A percentile compares a stretch with the other conserved stretches of the same genome.
Conservation (phyloP, 2,797 vertebrate genomes). For the Molothrus ater region DNA sequence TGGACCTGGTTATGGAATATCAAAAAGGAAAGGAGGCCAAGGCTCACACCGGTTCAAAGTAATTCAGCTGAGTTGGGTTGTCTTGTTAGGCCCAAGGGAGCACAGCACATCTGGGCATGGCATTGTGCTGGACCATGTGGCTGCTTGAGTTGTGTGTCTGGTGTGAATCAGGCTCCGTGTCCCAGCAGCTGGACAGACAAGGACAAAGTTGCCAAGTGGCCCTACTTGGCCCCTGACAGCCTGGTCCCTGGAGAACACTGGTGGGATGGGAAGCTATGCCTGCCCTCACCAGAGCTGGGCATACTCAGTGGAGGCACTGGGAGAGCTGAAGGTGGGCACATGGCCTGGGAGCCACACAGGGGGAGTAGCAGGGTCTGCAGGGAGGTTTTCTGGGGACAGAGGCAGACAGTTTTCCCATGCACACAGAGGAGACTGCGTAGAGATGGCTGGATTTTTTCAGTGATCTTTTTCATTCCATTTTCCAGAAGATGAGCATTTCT, state of each 20-base stretch:
- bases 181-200: not conserved
- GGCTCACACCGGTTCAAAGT: not conserved
- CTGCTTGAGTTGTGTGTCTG: not conserved
- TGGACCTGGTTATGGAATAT: not conserved
- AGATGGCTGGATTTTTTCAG: not conserved
- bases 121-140: rapidly evolving
- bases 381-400: not conserved
- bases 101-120: rapidly evolving
- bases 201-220: not conserved
- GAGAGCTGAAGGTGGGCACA: rapidly evolving
- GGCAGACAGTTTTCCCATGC: not conserved
- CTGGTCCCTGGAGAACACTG: not conserved
- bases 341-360: not conserved
- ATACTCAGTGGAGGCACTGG: not conserved
- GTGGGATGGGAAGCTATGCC: rapidly evolving
- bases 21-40: not conserved
- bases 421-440: not conserved
- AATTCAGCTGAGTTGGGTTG: not conserved
- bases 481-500: not conserved
- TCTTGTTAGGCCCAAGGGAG: not conserved
- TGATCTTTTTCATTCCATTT: not conserved
- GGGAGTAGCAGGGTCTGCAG: not conserved
- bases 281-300: not conserved
- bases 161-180: not conserved
- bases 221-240: not conserved